These are phyloP conservation scores for Psittacula derbiana DNA, from an alignment of 2,797 vertebrate genomes.

Conservation along the genomic window DNA sequence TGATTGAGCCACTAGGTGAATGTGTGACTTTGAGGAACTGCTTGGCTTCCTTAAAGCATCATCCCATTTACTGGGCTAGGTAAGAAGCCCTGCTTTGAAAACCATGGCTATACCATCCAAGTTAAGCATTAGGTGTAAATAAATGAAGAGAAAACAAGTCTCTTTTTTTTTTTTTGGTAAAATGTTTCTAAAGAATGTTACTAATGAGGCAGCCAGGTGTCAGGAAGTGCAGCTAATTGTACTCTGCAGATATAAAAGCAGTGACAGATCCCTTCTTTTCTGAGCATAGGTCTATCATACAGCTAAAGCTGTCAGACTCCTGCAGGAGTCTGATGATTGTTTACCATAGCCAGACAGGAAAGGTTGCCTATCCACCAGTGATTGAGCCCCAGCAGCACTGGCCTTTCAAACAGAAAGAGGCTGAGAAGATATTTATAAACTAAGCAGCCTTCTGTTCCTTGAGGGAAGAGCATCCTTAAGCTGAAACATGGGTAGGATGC, in stretches of 20 bases:
- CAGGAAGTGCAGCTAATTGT: not conserved
- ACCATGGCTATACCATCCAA: not conserved
- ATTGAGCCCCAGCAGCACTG: conserved; percentile 62
- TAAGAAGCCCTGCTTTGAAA: not conserved
- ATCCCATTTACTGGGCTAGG: not conserved
- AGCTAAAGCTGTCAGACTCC: conserved; percentile 25
- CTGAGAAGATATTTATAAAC: conserved; percentile 54
- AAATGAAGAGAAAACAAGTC: not conserved
- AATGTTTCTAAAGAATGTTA: not conserved
- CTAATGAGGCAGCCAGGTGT: not conserved
- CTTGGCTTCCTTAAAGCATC: not conserved
- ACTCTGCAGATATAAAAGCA: not conserved
- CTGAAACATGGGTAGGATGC: not conserved
- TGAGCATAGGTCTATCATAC: not conserved
- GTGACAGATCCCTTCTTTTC: not conserved
- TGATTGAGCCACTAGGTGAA: not conserved
- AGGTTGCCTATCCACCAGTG: conserved; percentile 63
- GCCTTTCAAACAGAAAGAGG: conserved; percentile 42
- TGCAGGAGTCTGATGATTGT: conserved; percentile 49
- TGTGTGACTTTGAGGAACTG: not conserved
- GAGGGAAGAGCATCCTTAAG: conserved; percentile 23
- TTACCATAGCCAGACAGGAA: conserved; percentile 54
- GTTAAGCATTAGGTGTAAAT: not conserved
- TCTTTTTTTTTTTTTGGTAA: not conserved
- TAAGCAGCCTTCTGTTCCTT: conserved; percentile 40